phyloP scores from a whole-genome alignment of 2,888 invertebrate genomes.

The Diogma glabrata region DNA sequence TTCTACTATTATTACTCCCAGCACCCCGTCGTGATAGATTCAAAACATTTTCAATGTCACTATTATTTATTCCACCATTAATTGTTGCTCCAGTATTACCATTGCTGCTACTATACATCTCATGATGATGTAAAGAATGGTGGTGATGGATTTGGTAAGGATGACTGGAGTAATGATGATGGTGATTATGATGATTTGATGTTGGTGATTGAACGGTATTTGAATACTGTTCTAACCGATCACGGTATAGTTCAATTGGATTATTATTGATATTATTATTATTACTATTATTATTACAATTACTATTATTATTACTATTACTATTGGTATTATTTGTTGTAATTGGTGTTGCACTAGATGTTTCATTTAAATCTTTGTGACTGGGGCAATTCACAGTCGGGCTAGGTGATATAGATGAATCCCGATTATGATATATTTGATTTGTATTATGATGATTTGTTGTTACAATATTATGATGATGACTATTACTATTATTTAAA shows the following conservation, averaged over 20 bases:
- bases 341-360: constrained; percentile 1
- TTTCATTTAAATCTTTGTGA: too few relatives aligned
- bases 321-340: too few relatives aligned
- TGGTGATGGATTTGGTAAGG: constrained; percentile 7
- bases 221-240: constrained; percentile 8
- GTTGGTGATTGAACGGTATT: constrained; percentile 6
- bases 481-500: constrained; percentile 16
- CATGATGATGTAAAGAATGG: constrained; percentile 29
- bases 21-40: constrained; percentile 51
- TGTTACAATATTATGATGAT: constrained; percentile 16
- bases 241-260: neutral
- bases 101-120: constrained; percentile 13
- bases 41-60: constrained; percentile 41
- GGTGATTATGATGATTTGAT: constrained; percentile 8
- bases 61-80: constrained; percentile 9
- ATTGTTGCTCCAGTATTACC: constrained; percentile 7
- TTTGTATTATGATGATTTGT: neutral
- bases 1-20: constrained; percentile 11
- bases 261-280: too few relatives aligned
- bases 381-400: too few relatives aligned
- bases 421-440: neutral
- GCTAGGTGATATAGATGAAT: too few relatives aligned
- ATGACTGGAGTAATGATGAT: constrained; percentile 7
- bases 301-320: too few relatives aligned
- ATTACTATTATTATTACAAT: too few relatives aligned